These are phyloP conservation scores for Euphonia xanthogaster DNA, from an alignment of 2,797 vertebrate genomes.

Conservation along the genomic window DNA sequence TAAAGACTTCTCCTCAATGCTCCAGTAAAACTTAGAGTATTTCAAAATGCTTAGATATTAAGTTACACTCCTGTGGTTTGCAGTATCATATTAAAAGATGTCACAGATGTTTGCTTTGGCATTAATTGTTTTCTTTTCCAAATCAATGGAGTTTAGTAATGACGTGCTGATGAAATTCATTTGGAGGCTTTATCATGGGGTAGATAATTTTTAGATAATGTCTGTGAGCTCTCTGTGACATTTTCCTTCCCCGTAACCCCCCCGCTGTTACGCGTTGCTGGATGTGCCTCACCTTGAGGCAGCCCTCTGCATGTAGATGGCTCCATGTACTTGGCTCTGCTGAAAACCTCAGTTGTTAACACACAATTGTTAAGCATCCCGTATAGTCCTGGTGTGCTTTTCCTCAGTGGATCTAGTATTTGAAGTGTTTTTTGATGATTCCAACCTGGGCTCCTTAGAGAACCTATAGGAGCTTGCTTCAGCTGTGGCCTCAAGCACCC, in stretches of 20 bases:
- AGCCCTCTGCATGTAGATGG: rapidly evolving
- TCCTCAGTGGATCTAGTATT: background rate
- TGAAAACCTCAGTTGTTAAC: background rate
- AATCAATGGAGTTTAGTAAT: conserved; percentile 19
- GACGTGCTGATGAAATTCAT: background rate
- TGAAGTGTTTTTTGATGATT: background rate
- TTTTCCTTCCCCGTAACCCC: background rate
- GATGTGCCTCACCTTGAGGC: background rate
- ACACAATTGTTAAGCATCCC: background rate
- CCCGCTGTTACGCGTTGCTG: background rate
- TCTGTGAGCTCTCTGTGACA: background rate
- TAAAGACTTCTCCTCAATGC: background rate
- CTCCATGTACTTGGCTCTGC: background rate
- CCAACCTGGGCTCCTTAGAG: background rate
- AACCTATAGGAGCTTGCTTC: background rate
- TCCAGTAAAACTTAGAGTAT: background rate
- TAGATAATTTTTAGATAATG: background rate
- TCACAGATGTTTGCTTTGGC: conserved; percentile 36
- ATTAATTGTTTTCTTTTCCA: conserved; percentile 56
- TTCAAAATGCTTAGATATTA: background rate
- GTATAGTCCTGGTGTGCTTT: background rate
- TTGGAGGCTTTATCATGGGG: background rate
- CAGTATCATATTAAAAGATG: conserved; percentile 39
- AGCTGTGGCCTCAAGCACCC: background rate
- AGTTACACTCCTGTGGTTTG: conserved; percentile 1